These are phyloP conservation scores for Anguilla anguilla DNA, from an alignment of 2,797 vertebrate genomes.

Conservation along the genomic window DNA sequence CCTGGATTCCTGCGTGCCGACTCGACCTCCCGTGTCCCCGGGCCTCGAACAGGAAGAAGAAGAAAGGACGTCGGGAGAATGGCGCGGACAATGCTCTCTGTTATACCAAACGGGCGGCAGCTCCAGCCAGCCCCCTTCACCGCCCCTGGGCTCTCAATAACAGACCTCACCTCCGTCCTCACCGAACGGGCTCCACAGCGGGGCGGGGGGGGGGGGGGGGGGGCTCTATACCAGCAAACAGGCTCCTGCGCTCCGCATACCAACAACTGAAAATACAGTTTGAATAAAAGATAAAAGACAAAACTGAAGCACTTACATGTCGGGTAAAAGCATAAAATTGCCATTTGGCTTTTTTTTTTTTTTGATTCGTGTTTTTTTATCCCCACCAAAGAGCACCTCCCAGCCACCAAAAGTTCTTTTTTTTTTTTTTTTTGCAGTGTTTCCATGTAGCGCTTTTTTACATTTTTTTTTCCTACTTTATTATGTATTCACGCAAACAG, in stretches of 20 bases:
- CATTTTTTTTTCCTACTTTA: too few species aligned
- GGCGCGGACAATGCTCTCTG: slow-evolving; percentile 33
- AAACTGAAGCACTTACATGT: neutral
- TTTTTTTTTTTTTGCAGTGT: too few species aligned
- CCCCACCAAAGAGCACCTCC: too few species aligned
- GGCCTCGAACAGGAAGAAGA: slow-evolving; percentile 27
- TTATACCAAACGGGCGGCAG: slow-evolving; percentile 35
- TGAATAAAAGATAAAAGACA: neutral
- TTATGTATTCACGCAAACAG: too few species aligned
- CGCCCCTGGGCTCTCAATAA: neutral
- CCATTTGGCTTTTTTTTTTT: neutral
- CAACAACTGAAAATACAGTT: neutral
- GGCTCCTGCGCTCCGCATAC: slow-evolving; percentile 35
- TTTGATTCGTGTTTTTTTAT: too few species aligned
- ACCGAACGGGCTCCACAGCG: slow-evolving; percentile 37
- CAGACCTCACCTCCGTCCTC: slow-evolving; percentile 30
- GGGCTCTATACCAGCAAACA: slow-evolving; percentile 33
- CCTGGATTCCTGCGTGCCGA: slow-evolving; percentile 15
- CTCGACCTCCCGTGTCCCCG: slow-evolving; percentile 23
- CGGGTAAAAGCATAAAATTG: neutral
- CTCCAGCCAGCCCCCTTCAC: slow-evolving; percentile 26
- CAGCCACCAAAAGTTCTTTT: too few species aligned
- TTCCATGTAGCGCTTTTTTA: too few species aligned
- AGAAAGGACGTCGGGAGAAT: slow-evolving; percentile 25
- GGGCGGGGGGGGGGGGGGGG: neutral